Evolutionary conservation across 2,113 vertebrate species (phyloP).

Genomic region (Erinaceus europaeus): DNA sequence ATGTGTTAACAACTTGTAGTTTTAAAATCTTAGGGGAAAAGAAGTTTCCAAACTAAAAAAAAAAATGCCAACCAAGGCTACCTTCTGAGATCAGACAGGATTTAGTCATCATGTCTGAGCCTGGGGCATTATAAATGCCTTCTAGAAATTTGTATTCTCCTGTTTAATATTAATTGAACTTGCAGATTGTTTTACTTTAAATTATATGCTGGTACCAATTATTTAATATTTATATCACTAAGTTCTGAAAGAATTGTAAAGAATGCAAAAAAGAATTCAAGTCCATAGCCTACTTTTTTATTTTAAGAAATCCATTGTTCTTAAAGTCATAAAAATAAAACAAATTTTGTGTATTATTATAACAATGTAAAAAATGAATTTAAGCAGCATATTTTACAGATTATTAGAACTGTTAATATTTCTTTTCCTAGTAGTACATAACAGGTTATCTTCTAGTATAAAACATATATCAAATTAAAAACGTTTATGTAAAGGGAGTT

Average conservation of each 20-base stretch:
- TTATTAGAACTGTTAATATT: conserved; percentile 7
- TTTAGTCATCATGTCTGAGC: conserved; percentile 46
- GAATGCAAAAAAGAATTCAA: background rate
- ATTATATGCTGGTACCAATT: conserved; percentile 15
- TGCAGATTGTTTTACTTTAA: conserved; percentile 56
- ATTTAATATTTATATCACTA: conserved; percentile 40
- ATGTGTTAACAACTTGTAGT: conserved; percentile 44
- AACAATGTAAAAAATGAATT: background rate
- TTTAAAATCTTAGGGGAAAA: conserved; percentile 35
- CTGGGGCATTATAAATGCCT: conserved; percentile 20
- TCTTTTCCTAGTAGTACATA: background rate
- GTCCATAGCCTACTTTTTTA: background rate
- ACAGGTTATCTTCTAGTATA: background rate
- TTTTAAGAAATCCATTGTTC: conserved; percentile 19
- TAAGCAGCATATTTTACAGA: background rate
- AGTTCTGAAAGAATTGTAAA: conserved; percentile 13
- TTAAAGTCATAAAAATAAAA: conserved; percentile 6
- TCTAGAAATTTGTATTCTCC: conserved; percentile 32
- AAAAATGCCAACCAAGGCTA: background rate
- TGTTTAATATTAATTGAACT: conserved; percentile 54
- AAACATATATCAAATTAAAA: background rate
- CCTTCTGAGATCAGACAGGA: background rate
- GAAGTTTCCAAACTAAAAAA: conserved; percentile 52
- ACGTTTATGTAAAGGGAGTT: background rate
- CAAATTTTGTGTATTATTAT: background rate